Evolutionary conservation across 1,140 invertebrate genomes (phyloP).

Genomic region (Penaeus chinensis): DNA sequence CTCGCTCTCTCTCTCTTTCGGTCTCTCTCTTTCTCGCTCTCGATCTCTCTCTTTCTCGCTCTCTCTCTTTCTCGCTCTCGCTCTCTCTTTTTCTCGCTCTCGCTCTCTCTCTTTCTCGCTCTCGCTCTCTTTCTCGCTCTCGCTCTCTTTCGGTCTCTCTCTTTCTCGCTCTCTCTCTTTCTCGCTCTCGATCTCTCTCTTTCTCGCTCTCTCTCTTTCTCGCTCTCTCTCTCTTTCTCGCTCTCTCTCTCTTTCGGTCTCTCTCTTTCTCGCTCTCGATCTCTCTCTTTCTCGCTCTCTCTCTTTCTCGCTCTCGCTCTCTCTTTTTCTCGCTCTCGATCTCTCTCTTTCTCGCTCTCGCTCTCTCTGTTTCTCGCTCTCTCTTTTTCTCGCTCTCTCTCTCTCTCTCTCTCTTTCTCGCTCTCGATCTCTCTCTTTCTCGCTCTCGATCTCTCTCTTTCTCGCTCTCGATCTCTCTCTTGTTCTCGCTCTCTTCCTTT

Average conservation of each 20-base stretch:
- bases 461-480: neutral
- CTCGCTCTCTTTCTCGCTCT: neutral
- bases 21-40: neutral
- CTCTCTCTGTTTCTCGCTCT: neutral
- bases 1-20: neutral
- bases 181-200: neutral
- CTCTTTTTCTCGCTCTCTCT: neutral
- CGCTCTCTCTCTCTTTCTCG: conserved; percentile 5
- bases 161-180: neutral
- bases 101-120: neutral
- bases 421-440: neutral
- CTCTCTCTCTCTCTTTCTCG: neutral
- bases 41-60: neutral
- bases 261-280: neutral
- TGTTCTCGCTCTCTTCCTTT: neutral
- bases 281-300: neutral
- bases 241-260: neutral
- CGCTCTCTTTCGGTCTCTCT: neutral
- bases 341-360: neutral
- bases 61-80: neutral
- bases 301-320: neutral
- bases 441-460: neutral
- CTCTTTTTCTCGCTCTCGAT: neutral
- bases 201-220: neutral
- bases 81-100: too few species aligned